Conservation (phyloP, 2,888 invertebrate genomes). For the Panopea generosa region DNA sequence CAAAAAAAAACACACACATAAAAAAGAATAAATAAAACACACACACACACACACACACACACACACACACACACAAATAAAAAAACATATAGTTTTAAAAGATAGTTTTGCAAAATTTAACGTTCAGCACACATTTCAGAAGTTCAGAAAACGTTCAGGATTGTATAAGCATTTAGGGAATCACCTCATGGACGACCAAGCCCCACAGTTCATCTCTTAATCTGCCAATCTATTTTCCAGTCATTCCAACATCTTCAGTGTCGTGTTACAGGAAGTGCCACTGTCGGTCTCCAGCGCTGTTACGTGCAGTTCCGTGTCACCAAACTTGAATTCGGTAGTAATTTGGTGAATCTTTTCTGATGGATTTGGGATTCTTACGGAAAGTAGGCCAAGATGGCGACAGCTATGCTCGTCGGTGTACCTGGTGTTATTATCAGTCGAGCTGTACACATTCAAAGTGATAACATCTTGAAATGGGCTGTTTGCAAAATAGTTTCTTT, state of each 20-base stretch:
- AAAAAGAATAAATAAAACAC: no score
- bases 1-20: no score
- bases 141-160: no score
- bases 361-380: slow-evolving; percentile 15
- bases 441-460: slow-evolving; percentile 10
- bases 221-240: no score
- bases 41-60: no score
- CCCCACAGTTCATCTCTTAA: no score
- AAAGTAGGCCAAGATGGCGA: slow-evolving; percentile 11
- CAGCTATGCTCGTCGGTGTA: slow-evolving; percentile 17
- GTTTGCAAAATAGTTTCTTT: slow-evolving; percentile 1
- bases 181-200: no score
- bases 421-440: not conserved
- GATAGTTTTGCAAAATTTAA: no score
- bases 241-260: slow-evolving; percentile 31
- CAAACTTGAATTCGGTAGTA: slow-evolving; percentile 43
- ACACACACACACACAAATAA: no score
- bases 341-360: slow-evolving; percentile 16
- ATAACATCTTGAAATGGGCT: slow-evolving; percentile 12
- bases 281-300: slow-evolving; percentile 35
- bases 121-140: no score
- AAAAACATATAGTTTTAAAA: no score
- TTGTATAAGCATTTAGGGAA: no score
- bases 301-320: slow-evolving; percentile 53
- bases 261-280: slow-evolving; percentile 19